Evolutionary conservation across 2,797 vertebrate species (phyloP).

Genomic region (Simalia tracyae): DNA sequence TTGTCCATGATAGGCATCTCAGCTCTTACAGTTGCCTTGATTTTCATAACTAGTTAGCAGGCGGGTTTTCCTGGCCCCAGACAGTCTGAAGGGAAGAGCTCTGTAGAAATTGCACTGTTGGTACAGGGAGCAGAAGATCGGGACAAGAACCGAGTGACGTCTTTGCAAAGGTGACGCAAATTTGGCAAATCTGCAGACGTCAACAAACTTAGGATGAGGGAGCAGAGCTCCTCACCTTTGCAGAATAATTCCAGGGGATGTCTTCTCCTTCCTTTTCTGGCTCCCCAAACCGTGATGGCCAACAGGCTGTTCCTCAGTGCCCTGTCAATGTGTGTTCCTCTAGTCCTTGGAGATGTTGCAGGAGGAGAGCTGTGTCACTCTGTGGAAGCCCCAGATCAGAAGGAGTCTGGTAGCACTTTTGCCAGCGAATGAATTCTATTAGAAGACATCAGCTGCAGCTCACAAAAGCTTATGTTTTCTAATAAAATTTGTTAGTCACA

Average conservation of each 20-base stretch:
- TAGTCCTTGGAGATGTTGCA: not conserved
- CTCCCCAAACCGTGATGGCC: not conserved
- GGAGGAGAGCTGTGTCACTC: not conserved
- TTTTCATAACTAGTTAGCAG: slow-evolving; percentile 31
- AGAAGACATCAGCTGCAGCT: not conserved
- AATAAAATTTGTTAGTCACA: not conserved
- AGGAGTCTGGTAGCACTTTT: not conserved
- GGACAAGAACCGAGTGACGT: not conserved
- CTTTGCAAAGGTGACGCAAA: not conserved
- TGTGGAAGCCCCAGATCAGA: not conserved
- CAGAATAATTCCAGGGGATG: not conserved
- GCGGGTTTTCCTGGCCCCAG: not conserved
- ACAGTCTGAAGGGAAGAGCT: not conserved
- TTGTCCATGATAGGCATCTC: not conserved
- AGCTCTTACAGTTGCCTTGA: not conserved
- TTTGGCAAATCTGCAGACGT: not conserved
- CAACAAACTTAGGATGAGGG: not conserved
- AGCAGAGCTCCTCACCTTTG: too few species aligned
- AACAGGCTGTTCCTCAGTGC: not conserved
- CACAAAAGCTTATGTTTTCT: not conserved
- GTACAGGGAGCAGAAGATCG: not conserved
- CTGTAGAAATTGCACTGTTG: not conserved
- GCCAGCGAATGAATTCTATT: not conserved
- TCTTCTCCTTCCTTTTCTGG: not conserved
- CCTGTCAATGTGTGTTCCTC: not conserved